Evolutionary conservation across 2,113 vertebrate species (phyloP).

Genomic region (Ranitomeya variabilis): DNA sequence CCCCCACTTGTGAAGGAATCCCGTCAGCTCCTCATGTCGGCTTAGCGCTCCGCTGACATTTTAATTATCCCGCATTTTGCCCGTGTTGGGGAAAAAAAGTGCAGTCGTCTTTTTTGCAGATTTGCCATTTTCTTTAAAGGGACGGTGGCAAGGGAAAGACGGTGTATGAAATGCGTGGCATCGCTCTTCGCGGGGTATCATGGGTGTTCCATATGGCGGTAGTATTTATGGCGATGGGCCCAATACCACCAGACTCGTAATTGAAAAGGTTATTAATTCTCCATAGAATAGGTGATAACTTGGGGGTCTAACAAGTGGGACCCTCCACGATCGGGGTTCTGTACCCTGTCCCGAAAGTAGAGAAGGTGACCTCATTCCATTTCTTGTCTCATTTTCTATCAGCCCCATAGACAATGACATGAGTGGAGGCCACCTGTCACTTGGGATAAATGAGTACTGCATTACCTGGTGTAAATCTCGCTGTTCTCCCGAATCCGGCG

Average conservation of each 20-base stretch:
- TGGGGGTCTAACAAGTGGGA: too few species aligned
- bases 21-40: conserved; percentile 44
- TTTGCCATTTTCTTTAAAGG: neutral
- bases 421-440: too few species aligned
- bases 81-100: conserved; percentile 23
- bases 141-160: neutral
- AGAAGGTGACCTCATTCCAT: too few species aligned
- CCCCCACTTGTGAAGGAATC: conserved; percentile 53
- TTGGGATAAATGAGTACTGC: too few species aligned
- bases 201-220: neutral
- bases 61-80: conserved; percentile 41
- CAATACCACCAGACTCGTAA: neutral
- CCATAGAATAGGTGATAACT: neutral
- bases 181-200: neutral
- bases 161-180: neutral
- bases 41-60: conserved; percentile 48
- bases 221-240: neutral
- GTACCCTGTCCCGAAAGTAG: too few species aligned
- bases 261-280: neutral
- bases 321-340: too few species aligned
- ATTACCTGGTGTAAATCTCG: too few species aligned
- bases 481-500: too few species aligned
- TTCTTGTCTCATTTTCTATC: too few species aligned
- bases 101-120: neutral
- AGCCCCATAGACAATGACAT: too few species aligned